Conservation (phyloP, 2,888 invertebrate genomes). For the Syritta pipiens region DNA sequence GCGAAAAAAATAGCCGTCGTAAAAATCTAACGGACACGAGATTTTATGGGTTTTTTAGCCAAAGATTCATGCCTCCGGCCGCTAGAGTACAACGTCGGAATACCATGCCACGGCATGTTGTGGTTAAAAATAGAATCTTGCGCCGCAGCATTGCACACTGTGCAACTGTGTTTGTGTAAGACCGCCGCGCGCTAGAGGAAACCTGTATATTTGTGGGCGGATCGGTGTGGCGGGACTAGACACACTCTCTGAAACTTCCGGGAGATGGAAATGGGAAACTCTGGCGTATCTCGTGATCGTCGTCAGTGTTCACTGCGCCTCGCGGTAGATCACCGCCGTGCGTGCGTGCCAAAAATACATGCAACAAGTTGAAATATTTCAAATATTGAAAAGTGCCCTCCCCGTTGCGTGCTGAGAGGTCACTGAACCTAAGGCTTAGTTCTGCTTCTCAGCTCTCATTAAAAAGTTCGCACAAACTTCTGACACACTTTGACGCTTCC, state of each 20-base stretch:
- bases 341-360: constrained; percentile 63
- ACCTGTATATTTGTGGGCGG: constrained; percentile 19
- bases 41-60: constrained; percentile 53
- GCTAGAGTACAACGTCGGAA: constrained; percentile 10
- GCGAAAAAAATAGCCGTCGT: constrained; percentile 43
- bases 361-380: constrained; percentile 52
- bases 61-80: constrained; percentile 43
- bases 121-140: constrained; percentile 66
- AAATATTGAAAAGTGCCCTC: neutral
- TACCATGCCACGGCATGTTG: constrained; percentile 51
- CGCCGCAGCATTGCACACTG: constrained; percentile 56
- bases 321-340: constrained; percentile 58
- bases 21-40: constrained; percentile 60
- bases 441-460: constrained; percentile 40
- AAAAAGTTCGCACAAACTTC: constrained; percentile 36
- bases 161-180: constrained; percentile 18
- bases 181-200: neutral
- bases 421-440: constrained; percentile 36
- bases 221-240: neutral
- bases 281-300: constrained; percentile 53
- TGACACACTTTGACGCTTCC: constrained; percentile 30
- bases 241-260: constrained; percentile 40
- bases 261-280: constrained; percentile 44
- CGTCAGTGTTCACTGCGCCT: constrained; percentile 11
- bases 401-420: constrained; percentile 51